Conservation (phyloP, 2,888 invertebrate species). For the Drosophila meridiana region DNA sequence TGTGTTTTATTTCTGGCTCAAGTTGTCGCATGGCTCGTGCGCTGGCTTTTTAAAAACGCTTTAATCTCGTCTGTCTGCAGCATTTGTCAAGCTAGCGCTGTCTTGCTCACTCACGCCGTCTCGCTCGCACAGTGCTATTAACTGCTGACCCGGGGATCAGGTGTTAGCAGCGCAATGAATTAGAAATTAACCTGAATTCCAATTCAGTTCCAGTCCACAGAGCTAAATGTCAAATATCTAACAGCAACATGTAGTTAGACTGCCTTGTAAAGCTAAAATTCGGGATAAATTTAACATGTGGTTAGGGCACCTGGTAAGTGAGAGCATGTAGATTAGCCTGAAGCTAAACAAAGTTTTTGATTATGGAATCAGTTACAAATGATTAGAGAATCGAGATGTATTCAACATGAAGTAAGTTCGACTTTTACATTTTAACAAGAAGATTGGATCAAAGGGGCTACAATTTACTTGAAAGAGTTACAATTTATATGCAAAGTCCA, state of each 20-base stretch:
- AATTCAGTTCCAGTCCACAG: neutral
- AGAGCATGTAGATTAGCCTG: too few relatives aligned
- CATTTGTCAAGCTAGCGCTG: constrained; percentile 34
- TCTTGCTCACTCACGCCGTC: neutral
- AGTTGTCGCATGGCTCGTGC: constrained; percentile 54
- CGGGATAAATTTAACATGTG: neutral
- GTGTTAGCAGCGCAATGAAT: constrained; percentile 3
- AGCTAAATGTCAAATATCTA: neutral
- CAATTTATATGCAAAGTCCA: too few relatives aligned
- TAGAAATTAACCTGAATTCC: neutral
- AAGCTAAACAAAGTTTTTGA: too few relatives aligned
- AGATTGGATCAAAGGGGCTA: too few relatives aligned
- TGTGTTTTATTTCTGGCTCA: constrained; percentile 39
- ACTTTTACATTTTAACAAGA: too few relatives aligned
- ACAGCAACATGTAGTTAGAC: too few relatives aligned
- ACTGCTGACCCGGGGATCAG: neutral
- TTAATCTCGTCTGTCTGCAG: constrained; percentile 49
- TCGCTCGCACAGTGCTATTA: neutral
- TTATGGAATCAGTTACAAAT: neutral
- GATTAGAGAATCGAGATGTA: neutral
- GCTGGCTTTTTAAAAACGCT: constrained; percentile 47
- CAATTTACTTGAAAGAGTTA: too few relatives aligned
- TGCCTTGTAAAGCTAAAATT: too few relatives aligned
- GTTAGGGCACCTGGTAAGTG: neutral
- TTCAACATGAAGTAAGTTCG: neutral